Conservation (phyloP, 2,797 vertebrate species). For the Spondyliosoma cantharus region DNA sequence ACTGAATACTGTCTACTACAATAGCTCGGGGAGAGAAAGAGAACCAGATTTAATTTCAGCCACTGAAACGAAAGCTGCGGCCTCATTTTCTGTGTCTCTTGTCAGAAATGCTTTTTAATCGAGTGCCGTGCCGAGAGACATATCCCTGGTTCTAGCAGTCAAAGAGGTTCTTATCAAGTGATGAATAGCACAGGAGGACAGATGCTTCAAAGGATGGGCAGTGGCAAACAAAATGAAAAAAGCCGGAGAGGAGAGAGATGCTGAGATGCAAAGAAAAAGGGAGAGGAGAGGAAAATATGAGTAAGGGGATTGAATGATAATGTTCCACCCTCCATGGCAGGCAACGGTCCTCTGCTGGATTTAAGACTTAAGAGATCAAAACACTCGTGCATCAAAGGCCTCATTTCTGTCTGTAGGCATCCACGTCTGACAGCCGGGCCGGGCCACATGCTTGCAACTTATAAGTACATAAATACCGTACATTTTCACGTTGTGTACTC, state of each 20-base stretch:
- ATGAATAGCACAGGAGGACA: constrained; percentile 62
- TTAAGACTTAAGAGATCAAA: constrained; percentile 80
- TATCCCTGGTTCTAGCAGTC: constrained; percentile 51
- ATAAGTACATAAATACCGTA: constrained; percentile 55
- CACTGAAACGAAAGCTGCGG: constrained; percentile 48
- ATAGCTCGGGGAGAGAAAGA: constrained; percentile 9
- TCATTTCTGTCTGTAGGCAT: constrained; percentile 72
- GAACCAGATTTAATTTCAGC: constrained; percentile 49
- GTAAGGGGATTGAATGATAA: constrained; percentile 65
- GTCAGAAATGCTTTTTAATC: constrained; percentile 60
- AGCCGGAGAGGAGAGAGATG: constrained; percentile 25
- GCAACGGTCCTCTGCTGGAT: constrained; percentile 68
- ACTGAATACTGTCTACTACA: background rate
- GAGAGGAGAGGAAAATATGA: constrained; percentile 48
- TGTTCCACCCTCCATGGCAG: constrained; percentile 60
- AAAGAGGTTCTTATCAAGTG: constrained; percentile 66
- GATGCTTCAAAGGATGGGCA: constrained; percentile 59
- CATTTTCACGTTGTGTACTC: constrained; percentile 50
- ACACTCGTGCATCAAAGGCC: constrained; percentile 74
- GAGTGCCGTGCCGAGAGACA: constrained; percentile 41
- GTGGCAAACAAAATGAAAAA: constrained; percentile 50
- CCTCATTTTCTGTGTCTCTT: constrained; percentile 28
- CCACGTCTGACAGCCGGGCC: constrained; percentile 49
- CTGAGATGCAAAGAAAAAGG: constrained; percentile 14
- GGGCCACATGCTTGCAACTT: constrained; percentile 55